Conservation (phyloP, 2,888 invertebrate genomes). For the Tetragonisca angustula region DNA sequence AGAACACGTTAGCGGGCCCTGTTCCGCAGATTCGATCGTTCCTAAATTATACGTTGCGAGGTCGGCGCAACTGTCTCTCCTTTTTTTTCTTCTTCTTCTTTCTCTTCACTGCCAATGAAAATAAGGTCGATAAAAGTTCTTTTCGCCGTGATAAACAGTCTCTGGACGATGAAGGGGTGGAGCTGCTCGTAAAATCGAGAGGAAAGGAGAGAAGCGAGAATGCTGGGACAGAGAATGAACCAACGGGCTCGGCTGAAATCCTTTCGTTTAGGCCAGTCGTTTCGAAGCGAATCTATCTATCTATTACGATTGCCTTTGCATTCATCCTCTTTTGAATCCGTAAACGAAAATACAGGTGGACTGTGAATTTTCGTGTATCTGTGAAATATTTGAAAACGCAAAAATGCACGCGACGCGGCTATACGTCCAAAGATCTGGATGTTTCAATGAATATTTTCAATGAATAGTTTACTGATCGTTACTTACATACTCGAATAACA, state of each 20-base stretch:
- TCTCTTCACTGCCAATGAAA: slow-evolving; percentile 42
- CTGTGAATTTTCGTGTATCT: too few species aligned
- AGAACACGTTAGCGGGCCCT: slow-evolving; percentile 36
- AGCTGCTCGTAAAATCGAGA: slow-evolving; percentile 13
- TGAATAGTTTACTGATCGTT: too few species aligned
- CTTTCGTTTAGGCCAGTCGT: not conserved
- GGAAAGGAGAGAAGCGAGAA: not conserved
- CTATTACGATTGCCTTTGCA: not conserved
- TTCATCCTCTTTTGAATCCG: too few species aligned
- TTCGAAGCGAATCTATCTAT: too few species aligned
- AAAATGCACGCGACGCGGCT: too few species aligned
- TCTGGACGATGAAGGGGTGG: slow-evolving; percentile 45
- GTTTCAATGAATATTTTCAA: too few species aligned
- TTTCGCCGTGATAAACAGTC: slow-evolving; percentile 58
- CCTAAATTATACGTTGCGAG: slow-evolving; percentile 68
- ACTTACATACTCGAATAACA: too few species aligned
- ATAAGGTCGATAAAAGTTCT: slow-evolving; percentile 48
- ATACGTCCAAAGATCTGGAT: too few species aligned
- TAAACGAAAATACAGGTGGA: too few species aligned
- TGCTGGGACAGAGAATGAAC: not conserved
- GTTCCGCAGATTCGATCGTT: slow-evolving; percentile 60
- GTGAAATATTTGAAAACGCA: too few species aligned
- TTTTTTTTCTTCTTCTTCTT: slow-evolving; percentile 10
- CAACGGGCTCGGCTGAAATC: not conserved
- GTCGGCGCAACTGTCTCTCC: slow-evolving; percentile 39